Percentiles rank a stretch among this genome's conserved stretches.
phyloP scores from a whole-genome alignment of 1,140 invertebrate genomes.

The Cotesia vestalis region DNA sequence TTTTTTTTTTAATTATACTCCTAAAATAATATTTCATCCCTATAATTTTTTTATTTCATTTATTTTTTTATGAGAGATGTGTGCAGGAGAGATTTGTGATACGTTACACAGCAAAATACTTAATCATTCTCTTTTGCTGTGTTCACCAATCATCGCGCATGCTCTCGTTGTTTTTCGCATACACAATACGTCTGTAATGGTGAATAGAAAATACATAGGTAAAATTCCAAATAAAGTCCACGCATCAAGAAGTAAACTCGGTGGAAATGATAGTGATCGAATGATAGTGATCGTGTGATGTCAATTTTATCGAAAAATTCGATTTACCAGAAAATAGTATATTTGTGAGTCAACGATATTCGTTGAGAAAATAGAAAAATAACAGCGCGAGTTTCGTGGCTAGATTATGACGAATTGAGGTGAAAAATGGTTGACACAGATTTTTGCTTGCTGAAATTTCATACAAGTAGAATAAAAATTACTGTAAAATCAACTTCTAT shows the following conservation, averaged over 20 bases:
- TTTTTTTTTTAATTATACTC: background rate
- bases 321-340: too few relatives aligned
- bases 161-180: slow-evolving; percentile 48
- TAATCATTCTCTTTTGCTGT: slow-evolving; percentile 18
- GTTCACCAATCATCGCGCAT: slow-evolving; percentile 53
- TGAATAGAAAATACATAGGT: too few relatives aligned
- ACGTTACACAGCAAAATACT: background rate
- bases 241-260: background rate
- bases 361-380: too few relatives aligned
- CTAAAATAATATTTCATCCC: background rate
- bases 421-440: too few relatives aligned
- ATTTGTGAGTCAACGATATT: too few relatives aligned
- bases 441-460: too few relatives aligned
- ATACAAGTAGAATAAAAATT: too few relatives aligned
- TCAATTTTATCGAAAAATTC: slow-evolving; percentile 18
- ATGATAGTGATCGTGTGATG: slow-evolving; percentile 50
- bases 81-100: background rate
- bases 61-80: background rate
- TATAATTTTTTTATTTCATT: background rate
- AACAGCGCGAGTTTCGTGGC: too few relatives aligned
- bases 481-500: too few relatives aligned
- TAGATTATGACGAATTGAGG: too few relatives aligned
- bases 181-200: slow-evolving; percentile 28
- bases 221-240: background rate
- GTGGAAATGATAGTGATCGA: slow-evolving; percentile 24